Evolutionary conservation across 2,888 invertebrate genomes (phyloP), one percentile per base, ranked within the genome.

Genomic region (Phaonia tiefii): DNA sequence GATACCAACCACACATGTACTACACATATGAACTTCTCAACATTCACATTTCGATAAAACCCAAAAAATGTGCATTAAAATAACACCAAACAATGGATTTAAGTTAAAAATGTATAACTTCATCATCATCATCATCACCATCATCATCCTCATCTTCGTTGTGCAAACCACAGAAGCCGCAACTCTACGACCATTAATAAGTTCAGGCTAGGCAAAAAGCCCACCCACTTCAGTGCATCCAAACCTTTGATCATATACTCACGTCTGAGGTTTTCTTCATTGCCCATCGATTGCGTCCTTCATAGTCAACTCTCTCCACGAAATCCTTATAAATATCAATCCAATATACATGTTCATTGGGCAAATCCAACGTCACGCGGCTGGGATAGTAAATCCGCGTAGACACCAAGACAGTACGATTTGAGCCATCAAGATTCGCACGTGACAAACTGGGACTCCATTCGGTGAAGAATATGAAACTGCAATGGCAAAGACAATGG

Each of bases 311-410:
- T 79, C 95, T 92, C 91, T 96, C 96, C 4, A 97, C 93, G 86
- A 93, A 94, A 91, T 96, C 96, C 85, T 96, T 92, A 91, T 95
- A 96, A 7, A 94, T 93, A 90, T 97, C 97, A 72, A 94, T 94
- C 96, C 96, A 96, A 91, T 95, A 96, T 22, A 96, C 92, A 86
- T 93, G 92, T 86, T 93, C 92, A 67, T 93, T 93, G 44, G 95
- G 93, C 84, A 93, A 93, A 91, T 97, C 96, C 67, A 95, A 92
- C 17, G 95, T 92, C 39, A 96, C 92, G 75, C 95, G 95, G 84
- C 93, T 92, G 0, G 96, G 96, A 91, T 96, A 96, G 83, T 96
- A 95, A 79, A 96, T 95, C 89, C 94, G 94, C 60, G 92, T 92
- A 65, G 92, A 90, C 4, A 95, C 94, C 82, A 96, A 89, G n/a